These are phyloP conservation scores for Benitochromis conjunctus DNA, from an alignment of 2,113 vertebrate genomes.

Conservation along the genomic window DNA sequence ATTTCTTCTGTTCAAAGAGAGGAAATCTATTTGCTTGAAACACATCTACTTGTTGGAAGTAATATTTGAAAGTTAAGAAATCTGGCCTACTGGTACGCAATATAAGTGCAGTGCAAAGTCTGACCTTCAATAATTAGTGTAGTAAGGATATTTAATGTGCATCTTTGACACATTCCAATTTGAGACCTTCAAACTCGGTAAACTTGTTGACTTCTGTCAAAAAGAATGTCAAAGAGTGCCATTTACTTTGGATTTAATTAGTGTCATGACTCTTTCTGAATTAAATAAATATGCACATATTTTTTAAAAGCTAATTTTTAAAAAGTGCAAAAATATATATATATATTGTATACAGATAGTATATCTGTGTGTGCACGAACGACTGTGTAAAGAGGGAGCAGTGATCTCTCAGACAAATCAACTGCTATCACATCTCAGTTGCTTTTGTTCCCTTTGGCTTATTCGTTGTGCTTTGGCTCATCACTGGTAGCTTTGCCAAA, in stretches of 20 bases:
- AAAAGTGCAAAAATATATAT: neutral
- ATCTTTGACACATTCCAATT: neutral
- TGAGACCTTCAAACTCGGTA: neutral
- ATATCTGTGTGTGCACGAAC: neutral
- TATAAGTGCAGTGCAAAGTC: neutral
- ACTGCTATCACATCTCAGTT: neutral
- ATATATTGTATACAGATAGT: fast-evolving
- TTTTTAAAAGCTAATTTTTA: neutral
- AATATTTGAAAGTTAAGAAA: neutral
- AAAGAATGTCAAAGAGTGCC: neutral
- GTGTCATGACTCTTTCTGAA: neutral
- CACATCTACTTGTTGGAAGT: neutral
- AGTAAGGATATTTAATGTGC: neutral
- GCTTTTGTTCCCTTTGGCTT: neutral
- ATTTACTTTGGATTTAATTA: neutral
- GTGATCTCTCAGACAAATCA: neutral
- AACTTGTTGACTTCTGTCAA: neutral
- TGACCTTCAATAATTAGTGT: neutral
- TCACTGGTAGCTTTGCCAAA: conserved; percentile 10
- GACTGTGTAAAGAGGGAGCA: neutral
- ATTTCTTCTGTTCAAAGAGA: neutral
- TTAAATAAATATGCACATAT: neutral
- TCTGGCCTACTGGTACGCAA: neutral
- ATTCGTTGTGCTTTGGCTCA: neutral
- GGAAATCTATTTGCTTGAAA: neutral